These are phyloP conservation scores for Eriosoma lanigerum DNA, from an alignment of 1,140 invertebrate genomes.

Conservation along the genomic window DNA sequence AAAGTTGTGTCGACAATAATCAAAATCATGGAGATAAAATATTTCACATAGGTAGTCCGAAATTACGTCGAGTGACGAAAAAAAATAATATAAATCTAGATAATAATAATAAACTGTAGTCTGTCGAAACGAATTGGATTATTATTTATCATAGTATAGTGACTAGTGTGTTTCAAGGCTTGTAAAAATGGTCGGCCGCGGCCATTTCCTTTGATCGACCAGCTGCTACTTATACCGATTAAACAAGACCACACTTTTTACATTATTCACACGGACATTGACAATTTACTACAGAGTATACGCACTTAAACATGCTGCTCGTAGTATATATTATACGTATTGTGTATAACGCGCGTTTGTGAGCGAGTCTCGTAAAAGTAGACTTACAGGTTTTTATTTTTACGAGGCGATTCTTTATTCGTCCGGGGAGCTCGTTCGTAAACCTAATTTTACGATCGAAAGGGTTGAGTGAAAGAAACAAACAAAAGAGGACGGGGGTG, in stretches of 20 bases:
- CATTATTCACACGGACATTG: slow-evolving; percentile 39
- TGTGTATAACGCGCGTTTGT: neutral
- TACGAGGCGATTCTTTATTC: slow-evolving; percentile 6
- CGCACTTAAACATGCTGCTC: neutral
- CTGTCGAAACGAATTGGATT: slow-evolving; percentile 20
- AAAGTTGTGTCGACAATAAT: neutral
- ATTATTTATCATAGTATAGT: slow-evolving; percentile 5
- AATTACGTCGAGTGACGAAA: neutral
- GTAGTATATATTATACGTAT: neutral
- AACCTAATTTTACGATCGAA: slow-evolving; percentile 26
- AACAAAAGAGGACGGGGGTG: neutral
- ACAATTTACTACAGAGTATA: slow-evolving; percentile 12
- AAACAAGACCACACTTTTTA: slow-evolving; percentile 30
- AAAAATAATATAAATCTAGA: neutral
- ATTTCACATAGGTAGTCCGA: neutral
- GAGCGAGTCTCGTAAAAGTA: slow-evolving; percentile 12
- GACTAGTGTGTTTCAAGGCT: neutral
- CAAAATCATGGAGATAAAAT: neutral
- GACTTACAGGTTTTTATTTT: slow-evolving; percentile 12
- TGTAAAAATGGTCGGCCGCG: neutral
- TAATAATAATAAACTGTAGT: neutral
- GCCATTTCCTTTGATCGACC: slow-evolving; percentile 36
- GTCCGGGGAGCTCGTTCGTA: neutral
- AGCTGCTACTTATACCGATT: slow-evolving; percentile 33
- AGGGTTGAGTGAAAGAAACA: slow-evolving; percentile 22